Evolutionary conservation across 2,113 vertebrate genomes (phyloP), one percentile per base, ranked within the genome.

Genomic region (Sisor rabdophorus): DNA sequence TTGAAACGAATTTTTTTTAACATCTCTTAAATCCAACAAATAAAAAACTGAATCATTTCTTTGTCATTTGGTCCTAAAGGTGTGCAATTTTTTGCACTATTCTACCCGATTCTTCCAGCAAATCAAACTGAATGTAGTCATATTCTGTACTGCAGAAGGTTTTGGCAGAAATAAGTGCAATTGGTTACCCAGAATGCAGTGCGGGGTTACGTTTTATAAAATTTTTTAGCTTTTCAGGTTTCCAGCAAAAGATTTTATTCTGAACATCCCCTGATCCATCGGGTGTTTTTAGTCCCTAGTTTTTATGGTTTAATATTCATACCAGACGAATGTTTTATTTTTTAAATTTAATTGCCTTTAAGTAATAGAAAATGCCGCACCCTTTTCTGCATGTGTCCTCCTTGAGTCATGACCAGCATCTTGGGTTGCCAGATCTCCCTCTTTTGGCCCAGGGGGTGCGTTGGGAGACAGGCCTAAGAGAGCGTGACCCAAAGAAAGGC

Each of bases 401-500:
- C 95, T 98, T 52, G 90, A 89, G 73, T 98, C 95, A 80, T 95
- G 96, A 56, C 93, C 92, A 81, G 93, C 91, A 2, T 98, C 95
- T 79, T 95, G 91, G 76, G 93, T 91, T 81, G 95, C 92, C 86
- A 93, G 86, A 84, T 98, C 95, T 54, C 94, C 91, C 80, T 98
- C 96, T 85, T 94, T 95, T 53, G 93, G 89, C 7, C 93, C 93
- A 47, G 92, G 95, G 63, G 92, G 85, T 53, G 94, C 87, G 47
- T 92, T 95, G 71, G 95, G 94, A 75, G 95, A 97, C 80, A 97
- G 93, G 79, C 95, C 95, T 91, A 97, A 91, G 84, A 95, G 85
- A 85, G 91, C 92, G 83, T 97, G 97, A 87, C 93, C 93, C 87
- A 95, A 92, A 74, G 94, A 93, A 73, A 98, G 81, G 73, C 94